These are phyloP conservation scores for Mactromeris polynyma DNA, from an alignment of 2,888 invertebrate genomes.

Conservation along the genomic window DNA sequence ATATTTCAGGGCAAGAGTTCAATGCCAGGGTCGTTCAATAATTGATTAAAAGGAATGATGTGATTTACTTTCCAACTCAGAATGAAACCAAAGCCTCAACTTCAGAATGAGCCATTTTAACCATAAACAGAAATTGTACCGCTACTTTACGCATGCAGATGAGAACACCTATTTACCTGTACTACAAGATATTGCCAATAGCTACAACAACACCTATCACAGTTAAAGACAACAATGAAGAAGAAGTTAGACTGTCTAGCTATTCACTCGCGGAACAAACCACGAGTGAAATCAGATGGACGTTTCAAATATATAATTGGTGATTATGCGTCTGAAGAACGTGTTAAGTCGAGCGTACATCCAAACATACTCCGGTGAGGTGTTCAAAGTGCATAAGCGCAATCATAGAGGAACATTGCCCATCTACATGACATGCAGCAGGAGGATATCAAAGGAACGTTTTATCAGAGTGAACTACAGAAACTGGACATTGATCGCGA, in stretches of 20 bases:
- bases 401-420: constrained; percentile 27
- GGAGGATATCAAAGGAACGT: constrained; percentile 43
- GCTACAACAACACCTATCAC: constrained; percentile 70
- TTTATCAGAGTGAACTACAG: constrained; percentile 47
- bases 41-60: constrained; percentile 45
- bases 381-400: constrained; percentile 39
- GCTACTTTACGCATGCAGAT: constrained; percentile 61
- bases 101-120: constrained; percentile 62
- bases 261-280: constrained; percentile 37
- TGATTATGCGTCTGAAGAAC: constrained; percentile 49
- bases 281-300: background rate
- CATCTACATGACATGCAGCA: constrained; percentile 34
- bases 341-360: constrained; percentile 60
- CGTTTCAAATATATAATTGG: constrained; percentile 59
- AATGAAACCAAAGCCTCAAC: constrained; percentile 64
- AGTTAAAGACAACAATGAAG: constrained; percentile 55
- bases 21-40: constrained; percentile 59
- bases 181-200: constrained; percentile 56
- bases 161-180: constrained; percentile 50
- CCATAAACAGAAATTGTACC: constrained; percentile 54
- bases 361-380: constrained; percentile 58
- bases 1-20: constrained; percentile 64
- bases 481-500: constrained; percentile 46
- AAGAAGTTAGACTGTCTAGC: constrained; percentile 54
- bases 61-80: constrained; percentile 61